Conservation (phyloP, 2,888 invertebrate species). For the Myopa tessellatipennis region DNA sequence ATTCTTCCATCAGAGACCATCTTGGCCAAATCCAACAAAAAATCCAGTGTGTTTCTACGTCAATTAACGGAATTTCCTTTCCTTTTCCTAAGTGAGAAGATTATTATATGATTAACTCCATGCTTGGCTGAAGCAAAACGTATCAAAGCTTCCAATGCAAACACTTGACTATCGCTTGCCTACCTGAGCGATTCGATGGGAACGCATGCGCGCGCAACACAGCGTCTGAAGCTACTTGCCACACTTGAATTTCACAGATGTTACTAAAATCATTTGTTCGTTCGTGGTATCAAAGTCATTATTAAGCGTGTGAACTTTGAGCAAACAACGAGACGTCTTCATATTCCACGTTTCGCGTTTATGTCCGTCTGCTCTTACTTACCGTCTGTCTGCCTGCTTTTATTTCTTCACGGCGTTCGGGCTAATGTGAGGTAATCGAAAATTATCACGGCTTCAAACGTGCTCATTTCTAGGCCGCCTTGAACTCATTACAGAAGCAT, state of each 20-base stretch:
- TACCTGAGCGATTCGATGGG: slow-evolving; percentile 16
- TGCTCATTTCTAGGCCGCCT: neutral
- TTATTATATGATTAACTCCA: too few species aligned
- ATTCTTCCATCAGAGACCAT: too few species aligned
- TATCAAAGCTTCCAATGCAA: too few species aligned
- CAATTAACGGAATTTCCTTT: too few species aligned
- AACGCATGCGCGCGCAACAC: slow-evolving; percentile 42
- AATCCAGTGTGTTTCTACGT: too few species aligned
- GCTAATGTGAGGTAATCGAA: slow-evolving; percentile 29
- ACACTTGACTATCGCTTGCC: neutral
- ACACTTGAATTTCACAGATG: slow-evolving; percentile 35
- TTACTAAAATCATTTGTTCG: slow-evolving; percentile 25
- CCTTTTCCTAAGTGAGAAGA: too few species aligned
- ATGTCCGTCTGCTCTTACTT: neutral
- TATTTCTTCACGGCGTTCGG: slow-evolving; percentile 26
- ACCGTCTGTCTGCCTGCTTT: neutral
- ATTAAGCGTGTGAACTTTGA: slow-evolving; percentile 39
- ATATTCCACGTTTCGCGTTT: slow-evolving; percentile 4
- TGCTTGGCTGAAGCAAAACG: too few species aligned
- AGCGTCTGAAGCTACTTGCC: slow-evolving; percentile 35
- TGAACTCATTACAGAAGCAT: neutral
- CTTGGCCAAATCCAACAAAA: too few species aligned
- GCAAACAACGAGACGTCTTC: slow-evolving; percentile 33
- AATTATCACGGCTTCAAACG: slow-evolving; percentile 19
- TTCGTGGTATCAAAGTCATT: slow-evolving; percentile 31